Conservation (phyloP, 2,888 invertebrate genomes). For the Crossocerus cetratus region DNA sequence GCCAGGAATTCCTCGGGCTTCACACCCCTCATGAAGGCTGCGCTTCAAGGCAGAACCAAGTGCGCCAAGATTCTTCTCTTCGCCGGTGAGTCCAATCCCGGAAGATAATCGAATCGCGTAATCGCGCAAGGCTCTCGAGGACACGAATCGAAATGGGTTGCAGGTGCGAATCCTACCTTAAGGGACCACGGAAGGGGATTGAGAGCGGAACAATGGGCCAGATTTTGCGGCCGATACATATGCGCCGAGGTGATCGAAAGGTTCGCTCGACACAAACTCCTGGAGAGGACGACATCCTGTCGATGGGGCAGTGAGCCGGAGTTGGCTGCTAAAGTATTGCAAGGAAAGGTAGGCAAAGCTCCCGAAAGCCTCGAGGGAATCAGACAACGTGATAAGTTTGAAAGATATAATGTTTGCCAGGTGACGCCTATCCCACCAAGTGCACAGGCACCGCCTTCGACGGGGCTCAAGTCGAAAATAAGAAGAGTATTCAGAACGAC, state of each 20-base stretch:
- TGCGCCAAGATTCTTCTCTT: slow-evolving; percentile 86
- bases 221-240: slow-evolving; percentile 84
- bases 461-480: slow-evolving; percentile 79
- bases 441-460: slow-evolving; percentile 64
- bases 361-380: too few species aligned
- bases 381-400: not conserved
- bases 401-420: slow-evolving; percentile 38
- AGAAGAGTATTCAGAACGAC: slow-evolving; percentile 80
- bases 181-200: slow-evolving; percentile 84
- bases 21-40: slow-evolving; percentile 87
- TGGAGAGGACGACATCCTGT: slow-evolving; percentile 80
- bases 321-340: slow-evolving; percentile 78
- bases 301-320: slow-evolving; percentile 82
- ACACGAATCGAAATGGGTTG: not conserved
- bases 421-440: slow-evolving; percentile 65
- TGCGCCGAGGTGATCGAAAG: slow-evolving; percentile 86
- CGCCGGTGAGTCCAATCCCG: slow-evolving; percentile 79
- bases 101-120: not conserved
- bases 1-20: slow-evolving; percentile 84
- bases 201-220: slow-evolving; percentile 87
- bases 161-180: slow-evolving; percentile 84
- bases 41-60: slow-evolving; percentile 85
- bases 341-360: slow-evolving; percentile 76
- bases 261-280: slow-evolving; percentile 80
- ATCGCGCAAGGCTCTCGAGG: not conserved